These are phyloP conservation scores for Molossus molossus DNA, from an alignment of 2,797 vertebrate genomes.

Conservation along the genomic window DNA sequence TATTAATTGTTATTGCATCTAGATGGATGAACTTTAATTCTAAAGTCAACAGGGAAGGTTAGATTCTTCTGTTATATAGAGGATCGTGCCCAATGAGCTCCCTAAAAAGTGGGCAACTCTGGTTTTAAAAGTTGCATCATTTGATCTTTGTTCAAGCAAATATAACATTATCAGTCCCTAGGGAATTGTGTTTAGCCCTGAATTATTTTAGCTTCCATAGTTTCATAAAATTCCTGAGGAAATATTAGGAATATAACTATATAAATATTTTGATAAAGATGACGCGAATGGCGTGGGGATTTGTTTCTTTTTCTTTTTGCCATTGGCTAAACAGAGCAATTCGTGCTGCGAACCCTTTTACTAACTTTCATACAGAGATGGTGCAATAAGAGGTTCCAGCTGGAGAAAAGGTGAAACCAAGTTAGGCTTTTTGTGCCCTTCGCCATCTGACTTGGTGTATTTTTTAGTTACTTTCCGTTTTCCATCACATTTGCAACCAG, in stretches of 20 bases:
- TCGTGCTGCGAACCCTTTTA: not conserved
- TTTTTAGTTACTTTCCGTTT: conserved; percentile 4
- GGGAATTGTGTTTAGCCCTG: not conserved
- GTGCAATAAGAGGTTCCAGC: not conserved
- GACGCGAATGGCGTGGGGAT: not conserved
- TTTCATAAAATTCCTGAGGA: conserved; percentile 30
- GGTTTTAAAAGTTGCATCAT: not conserved
- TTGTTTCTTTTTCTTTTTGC: not conserved
- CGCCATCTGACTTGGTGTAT: not conserved
- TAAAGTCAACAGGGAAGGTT: not conserved
- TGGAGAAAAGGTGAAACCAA: not conserved
- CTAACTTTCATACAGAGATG: not conserved
- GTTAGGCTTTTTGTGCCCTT: not conserved
- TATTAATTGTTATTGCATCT: not conserved
- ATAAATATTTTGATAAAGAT: conserved; percentile 54
- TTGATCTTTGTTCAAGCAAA: conserved; percentile 15
- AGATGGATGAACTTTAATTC: not conserved
- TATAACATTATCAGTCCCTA: not conserved
- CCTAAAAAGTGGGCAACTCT: not conserved
- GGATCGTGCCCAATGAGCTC: not conserved
- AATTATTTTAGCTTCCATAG: not conserved
- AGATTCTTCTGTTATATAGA: not conserved
- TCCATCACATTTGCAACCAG: conserved; percentile 63
- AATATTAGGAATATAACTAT: not conserved
- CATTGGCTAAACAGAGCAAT: not conserved